Evolutionary conservation across 2,888 invertebrate species (phyloP).

Genomic region (Bellardia bayeri): DNA sequence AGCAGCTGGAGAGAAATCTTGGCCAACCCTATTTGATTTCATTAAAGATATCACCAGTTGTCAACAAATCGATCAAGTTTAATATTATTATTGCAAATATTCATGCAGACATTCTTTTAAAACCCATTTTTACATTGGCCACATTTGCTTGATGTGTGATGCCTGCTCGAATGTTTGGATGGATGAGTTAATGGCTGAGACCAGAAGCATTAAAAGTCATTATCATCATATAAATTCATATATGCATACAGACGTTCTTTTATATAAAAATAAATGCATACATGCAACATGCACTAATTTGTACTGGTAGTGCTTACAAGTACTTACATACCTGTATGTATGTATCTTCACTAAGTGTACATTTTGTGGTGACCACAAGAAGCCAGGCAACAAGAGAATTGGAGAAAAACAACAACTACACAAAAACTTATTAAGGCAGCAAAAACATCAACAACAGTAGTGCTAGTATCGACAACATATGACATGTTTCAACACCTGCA

Average conservation of each 20-base stretch:
- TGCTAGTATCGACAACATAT: conserved; percentile 49
- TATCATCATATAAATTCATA: conserved; percentile 61
- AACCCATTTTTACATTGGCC: background rate
- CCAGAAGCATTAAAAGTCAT: conserved; percentile 72
- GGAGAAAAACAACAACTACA: background rate
- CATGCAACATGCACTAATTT: conserved; percentile 10
- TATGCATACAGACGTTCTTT: conserved; percentile 28
- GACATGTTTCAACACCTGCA: conserved; percentile 69
- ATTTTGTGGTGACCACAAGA: conserved; percentile 61
- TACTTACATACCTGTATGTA: background rate
- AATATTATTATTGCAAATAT: background rate
- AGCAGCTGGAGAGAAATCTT: too few species aligned
- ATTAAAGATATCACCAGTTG: too few species aligned
- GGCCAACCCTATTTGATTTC: too few species aligned
- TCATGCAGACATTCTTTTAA: conserved; percentile 20
- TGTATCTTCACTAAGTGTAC: conserved; percentile 16
- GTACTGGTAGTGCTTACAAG: background rate
- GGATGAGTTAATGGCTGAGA: conserved; percentile 55
- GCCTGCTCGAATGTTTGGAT: conserved; percentile 17
- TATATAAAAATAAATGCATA: background rate
- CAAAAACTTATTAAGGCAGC: conserved; percentile 42
- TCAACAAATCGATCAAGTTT: too few species aligned
- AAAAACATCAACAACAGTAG: background rate
- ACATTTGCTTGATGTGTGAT: conserved; percentile 41
- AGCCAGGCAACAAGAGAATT: conserved; percentile 26